Evolutionary conservation across 2,888 invertebrate genomes (phyloP), one percentile per base, ranked within the genome.

Genomic region (Galerucella nymphaeae): DNA sequence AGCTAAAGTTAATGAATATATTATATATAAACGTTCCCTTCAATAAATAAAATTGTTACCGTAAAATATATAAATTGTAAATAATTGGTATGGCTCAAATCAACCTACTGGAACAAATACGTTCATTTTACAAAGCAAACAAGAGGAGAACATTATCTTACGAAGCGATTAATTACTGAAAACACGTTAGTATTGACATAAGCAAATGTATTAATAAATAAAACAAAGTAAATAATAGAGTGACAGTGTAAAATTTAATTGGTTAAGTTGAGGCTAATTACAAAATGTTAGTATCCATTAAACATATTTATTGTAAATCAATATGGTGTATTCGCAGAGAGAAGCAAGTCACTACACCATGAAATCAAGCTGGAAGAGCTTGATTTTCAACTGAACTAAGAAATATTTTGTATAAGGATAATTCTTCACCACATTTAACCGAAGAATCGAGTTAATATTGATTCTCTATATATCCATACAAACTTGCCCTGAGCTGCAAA

Each of bases 171-270:
- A 62, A 71, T 71, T 71, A 71, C 62, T 66, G 30, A 66, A 61
- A 71, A 71, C 71, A 71, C 71, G 55, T 71, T 71, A 53, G 38
- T 71, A 71, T 71, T 71, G 48, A 66, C 66, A 66, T 23, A 62
- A 50, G 38, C 23, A 38, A 30, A 62, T 16, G 50, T 61, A 50
- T 16, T 50, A 61, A 62, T 61, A 50, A 48, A 59, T 61, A 68
- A 68, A 59, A 59, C 20, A 20, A 42, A 57, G 57, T 20, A 66
- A 66, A 23, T 23, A n/a, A 63, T 48, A 50, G 18, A 64, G 64
- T 42, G 30, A n/a, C 66, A 66, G 42, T 23, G 18, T 18, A 20
- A 55, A 66, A 66, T 16, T n/a, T 50, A 64, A 50, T 48, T 64
- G 48, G 48, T 64, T 18, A 53, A 55, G 16, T 53, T 8, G 18